Conservation (phyloP, 2,113 vertebrate species). For the Labrus mixtus region DNA sequence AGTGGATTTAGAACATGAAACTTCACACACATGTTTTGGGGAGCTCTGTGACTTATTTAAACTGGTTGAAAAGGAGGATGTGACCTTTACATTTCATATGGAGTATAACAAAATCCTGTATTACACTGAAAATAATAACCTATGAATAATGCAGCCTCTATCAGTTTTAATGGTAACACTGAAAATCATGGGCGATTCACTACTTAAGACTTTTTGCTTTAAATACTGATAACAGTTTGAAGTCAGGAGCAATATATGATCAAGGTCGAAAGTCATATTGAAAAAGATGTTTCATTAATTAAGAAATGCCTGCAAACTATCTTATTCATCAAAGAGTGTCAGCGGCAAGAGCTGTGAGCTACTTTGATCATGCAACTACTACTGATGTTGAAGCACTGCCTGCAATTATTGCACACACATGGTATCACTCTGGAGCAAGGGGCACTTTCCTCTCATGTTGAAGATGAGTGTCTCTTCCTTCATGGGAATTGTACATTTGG, state of each 20-base stretch:
- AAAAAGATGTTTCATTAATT: slow-evolving; percentile 42
- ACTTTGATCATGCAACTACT: slow-evolving; percentile 40
- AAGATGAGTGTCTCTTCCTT: slow-evolving; percentile 34
- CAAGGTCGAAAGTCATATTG: slow-evolving; percentile 30
- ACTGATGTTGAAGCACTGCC: slow-evolving; percentile 35
- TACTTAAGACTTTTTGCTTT: background rate
- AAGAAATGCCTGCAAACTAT: slow-evolving; percentile 21
- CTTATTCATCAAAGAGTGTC: slow-evolving; percentile 64
- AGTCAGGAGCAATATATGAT: slow-evolving; percentile 19
- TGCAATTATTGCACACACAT: slow-evolving; percentile 50
- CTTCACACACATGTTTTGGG: no score
- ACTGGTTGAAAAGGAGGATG: no score
- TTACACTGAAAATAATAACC: background rate
- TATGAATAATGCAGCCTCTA: no score
- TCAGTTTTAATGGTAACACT: background rate
- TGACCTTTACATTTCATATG: no score
- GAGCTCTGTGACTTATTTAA: no score
- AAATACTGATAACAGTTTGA: slow-evolving; percentile 16
- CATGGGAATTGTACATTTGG: slow-evolving; percentile 54
- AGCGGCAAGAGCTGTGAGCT: background rate
- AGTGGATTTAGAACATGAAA: no score
- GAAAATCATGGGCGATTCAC: background rate
- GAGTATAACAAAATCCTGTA: no score
- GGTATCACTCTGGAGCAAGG: slow-evolving; percentile 12
- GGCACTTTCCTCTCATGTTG: slow-evolving; percentile 38